Evolutionary conservation across 2,797 vertebrate species (phyloP), one percentile per base, ranked within the genome.

Genomic region (Gobionotothen gibberifrons): DNA sequence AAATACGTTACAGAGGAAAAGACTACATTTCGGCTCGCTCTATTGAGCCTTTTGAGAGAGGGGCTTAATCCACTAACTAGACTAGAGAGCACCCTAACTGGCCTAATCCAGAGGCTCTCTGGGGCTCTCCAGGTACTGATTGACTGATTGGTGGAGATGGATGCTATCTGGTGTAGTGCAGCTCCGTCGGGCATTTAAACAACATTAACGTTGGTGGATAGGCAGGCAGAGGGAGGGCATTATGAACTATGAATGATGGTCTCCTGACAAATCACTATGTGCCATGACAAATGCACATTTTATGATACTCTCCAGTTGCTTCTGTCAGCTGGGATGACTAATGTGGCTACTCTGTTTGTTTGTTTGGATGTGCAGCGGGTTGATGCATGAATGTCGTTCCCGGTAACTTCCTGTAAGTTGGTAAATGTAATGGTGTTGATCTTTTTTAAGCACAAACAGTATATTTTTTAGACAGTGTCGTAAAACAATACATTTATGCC

Each of bases 61-160:
- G 82, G 66, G 87, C 90, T 89, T 92, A 89, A 90, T 90, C 87
- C 86, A 82, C 87, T 91, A 92, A 93, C 90, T 80, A 81, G 86
- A 85, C 72, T 73, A 69, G 76, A 90, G 84, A 88, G 85, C 85
- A 90, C 90, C 88, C 85, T 92, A 91, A 86, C 88, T 75, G 83
- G 79, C 69, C 85, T 91, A 89, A 92, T 92, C 81, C 81, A 76
- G 79, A 70, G 77, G 74, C 85, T 89, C 86, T 81, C 82, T 68
- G 65, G 85, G 84, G 87, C 68, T 87, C 86, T 83, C 66, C 81
- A 88, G 87, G 84, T 85, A 85, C 85, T 84, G 88, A 90, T 90
- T 88, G 85, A 87, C 89, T 92, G 91, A 91, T 93, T 89, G 87
- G 87, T 90, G 80, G 83, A 93, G 91, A 93, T 93, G 86, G 91